Percentiles rank a stretch among this genome's conserved stretches.
Evolutionary conservation across 2,888 invertebrate genomes (phyloP).

Genomic region (Drosophila pegasa): DNA sequence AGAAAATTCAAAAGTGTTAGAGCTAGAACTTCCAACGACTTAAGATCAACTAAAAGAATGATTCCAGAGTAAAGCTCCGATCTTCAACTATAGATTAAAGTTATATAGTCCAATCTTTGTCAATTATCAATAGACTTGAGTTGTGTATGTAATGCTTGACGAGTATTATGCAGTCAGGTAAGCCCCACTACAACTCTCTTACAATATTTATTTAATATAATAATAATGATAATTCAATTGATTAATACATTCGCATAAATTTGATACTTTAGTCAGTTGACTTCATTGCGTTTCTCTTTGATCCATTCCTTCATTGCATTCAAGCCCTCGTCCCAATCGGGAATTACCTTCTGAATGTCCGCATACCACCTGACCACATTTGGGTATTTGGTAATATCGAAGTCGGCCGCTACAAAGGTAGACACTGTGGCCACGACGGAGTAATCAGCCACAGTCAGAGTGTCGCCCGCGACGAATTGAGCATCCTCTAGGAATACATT

Average conservation of each 20-base stretch:
- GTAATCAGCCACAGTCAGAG: slow-evolving; percentile 91
- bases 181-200: neutral
- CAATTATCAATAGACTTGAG: too few species aligned
- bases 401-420: slow-evolving; percentile 13
- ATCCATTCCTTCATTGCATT: slow-evolving; percentile 24
- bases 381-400: slow-evolving; percentile 17
- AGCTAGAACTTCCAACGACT: too few species aligned
- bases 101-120: too few species aligned
- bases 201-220: neutral
- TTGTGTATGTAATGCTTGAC: too few species aligned
- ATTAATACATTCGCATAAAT: neutral
- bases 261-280: neutral
- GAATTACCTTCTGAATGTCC: slow-evolving; percentile 87
- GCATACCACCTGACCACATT: slow-evolving; percentile 72
- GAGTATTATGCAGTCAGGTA: neutral
- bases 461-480: slow-evolving; percentile 87
- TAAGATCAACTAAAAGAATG: too few species aligned
- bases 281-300: slow-evolving; percentile 3
- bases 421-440: slow-evolving; percentile 86
- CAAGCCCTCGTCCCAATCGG: slow-evolving; percentile 85
- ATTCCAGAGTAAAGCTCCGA: too few species aligned
- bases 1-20: too few species aligned
- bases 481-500: slow-evolving; percentile 13
- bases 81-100: too few species aligned
- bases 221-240: neutral